phyloP scores from a whole-genome alignment of 1,140 invertebrate species.

The Cotesia chilonis region DNA sequence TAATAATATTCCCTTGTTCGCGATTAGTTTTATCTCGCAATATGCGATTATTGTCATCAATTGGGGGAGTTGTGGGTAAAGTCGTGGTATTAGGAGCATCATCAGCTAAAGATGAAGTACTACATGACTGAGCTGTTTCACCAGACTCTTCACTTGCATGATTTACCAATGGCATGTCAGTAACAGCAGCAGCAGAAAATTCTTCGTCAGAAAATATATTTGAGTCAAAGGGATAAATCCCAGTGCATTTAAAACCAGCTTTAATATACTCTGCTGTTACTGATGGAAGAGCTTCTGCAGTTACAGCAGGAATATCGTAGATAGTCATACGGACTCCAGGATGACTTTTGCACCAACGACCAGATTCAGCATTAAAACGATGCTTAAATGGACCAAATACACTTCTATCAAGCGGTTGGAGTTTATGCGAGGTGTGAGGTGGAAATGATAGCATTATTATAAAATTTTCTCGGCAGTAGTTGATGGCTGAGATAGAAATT shows the following conservation, averaged over 20 bases:
- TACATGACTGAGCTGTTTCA: too few relatives aligned
- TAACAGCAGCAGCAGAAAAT: not conserved
- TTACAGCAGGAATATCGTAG: not conserved
- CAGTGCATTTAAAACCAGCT: constrained; percentile 1
- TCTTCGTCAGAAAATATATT: not conserved
- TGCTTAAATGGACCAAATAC: not conserved
- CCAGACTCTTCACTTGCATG: too few relatives aligned
- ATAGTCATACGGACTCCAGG: not conserved
- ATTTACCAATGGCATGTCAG: not conserved
- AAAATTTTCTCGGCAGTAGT: too few relatives aligned
- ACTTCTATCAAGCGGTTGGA: not conserved
- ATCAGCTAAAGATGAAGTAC: too few relatives aligned
- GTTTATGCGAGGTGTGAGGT: not conserved
- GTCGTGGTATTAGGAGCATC: too few relatives aligned
- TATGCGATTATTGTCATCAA: too few relatives aligned
- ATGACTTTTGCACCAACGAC: not conserved
- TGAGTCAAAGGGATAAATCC: not conserved
- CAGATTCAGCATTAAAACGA: not conserved
- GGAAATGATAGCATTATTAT: too few relatives aligned
- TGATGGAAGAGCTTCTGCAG: not conserved
- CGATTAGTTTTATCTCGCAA: too few relatives aligned
- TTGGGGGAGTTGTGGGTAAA: too few relatives aligned
- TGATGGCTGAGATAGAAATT: too few relatives aligned
- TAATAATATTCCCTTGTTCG: too few relatives aligned
- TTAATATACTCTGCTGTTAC: not conserved